These are phyloP conservation scores for Helarctos malayanus DNA, from an alignment of 2,797 vertebrate genomes.

Conservation along the genomic window DNA sequence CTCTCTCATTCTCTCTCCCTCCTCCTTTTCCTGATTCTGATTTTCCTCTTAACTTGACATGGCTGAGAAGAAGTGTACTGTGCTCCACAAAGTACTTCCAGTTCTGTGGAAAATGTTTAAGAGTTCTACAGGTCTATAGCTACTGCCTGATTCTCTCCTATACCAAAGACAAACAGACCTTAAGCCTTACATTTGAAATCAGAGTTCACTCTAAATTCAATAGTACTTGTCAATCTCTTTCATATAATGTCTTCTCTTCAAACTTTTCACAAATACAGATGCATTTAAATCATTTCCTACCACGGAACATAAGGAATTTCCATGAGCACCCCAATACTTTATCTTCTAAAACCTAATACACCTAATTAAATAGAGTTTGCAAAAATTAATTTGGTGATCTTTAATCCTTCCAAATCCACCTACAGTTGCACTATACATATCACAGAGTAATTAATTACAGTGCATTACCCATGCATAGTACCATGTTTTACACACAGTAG, in stretches of 20 bases:
- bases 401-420: constrained; percentile 25
- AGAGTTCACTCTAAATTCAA: constrained; percentile 28
- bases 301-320: neutral
- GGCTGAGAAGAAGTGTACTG: neutral
- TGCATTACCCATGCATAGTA: neutral
- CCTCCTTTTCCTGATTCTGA: neutral
- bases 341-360: neutral
- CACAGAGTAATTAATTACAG: neutral
- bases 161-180: neutral
- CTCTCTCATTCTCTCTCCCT: neutral
- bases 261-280: constrained; percentile 18
- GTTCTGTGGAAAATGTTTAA: neutral
- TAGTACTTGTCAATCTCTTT: neutral
- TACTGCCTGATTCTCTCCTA: neutral
- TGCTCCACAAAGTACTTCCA: neutral
- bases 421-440: neutral
- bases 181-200: neutral
- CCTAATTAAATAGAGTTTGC: constrained; percentile 12
- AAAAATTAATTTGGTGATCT: constrained; percentile 58
- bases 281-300: neutral
- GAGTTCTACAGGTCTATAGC: neutral
- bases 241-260: neutral
- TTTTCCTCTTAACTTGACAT: neutral
- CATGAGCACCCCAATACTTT: neutral
- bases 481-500: neutral